These are phyloP conservation scores for Melipona beecheii DNA, from an alignment of 2,888 invertebrate species.

Conservation along the genomic window DNA sequence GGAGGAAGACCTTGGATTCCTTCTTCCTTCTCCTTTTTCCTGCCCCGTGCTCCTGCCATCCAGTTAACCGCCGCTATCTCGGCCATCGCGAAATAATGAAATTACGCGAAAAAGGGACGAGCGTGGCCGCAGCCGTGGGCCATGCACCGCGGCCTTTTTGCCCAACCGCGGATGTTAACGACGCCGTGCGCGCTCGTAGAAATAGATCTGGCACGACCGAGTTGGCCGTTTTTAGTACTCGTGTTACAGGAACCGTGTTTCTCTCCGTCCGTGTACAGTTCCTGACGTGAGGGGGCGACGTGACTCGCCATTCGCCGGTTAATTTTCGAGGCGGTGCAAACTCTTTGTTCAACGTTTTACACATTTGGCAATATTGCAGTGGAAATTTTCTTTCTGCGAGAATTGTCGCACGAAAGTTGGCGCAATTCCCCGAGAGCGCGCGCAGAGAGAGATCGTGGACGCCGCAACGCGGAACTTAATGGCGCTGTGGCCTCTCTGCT, in stretches of 20 bases:
- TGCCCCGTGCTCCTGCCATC: conserved; percentile 60
- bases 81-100: conserved; percentile 79
- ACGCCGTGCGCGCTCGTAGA: conserved; percentile 53
- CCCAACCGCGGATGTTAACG: conserved; percentile 50
- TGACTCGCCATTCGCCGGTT: too few relatives aligned
- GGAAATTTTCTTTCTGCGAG: too few relatives aligned
- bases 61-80: conserved; percentile 77
- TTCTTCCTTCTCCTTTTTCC: conserved; percentile 48
- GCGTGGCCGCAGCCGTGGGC: conserved; percentile 34
- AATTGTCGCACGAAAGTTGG: too few relatives aligned
- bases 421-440: conserved; percentile 48
- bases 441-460: conserved; percentile 32
- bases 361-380: too few relatives aligned
- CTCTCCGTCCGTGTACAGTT: background rate
- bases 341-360: too few relatives aligned
- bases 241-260: conserved; percentile 8
- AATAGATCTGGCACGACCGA: conserved; percentile 44
- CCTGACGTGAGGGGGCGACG: too few relatives aligned
- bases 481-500: background rate
- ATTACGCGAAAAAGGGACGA: conserved; percentile 76
- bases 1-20: conserved; percentile 38
- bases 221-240: too few relatives aligned
- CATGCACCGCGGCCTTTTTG: conserved; percentile 32
- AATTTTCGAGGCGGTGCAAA: background rate
- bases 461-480: conserved; percentile 52